Evolutionary conservation across 2,888 invertebrate species (phyloP), one percentile per base, ranked within the genome.

Genomic region (Stenodera caucasica): DNA sequence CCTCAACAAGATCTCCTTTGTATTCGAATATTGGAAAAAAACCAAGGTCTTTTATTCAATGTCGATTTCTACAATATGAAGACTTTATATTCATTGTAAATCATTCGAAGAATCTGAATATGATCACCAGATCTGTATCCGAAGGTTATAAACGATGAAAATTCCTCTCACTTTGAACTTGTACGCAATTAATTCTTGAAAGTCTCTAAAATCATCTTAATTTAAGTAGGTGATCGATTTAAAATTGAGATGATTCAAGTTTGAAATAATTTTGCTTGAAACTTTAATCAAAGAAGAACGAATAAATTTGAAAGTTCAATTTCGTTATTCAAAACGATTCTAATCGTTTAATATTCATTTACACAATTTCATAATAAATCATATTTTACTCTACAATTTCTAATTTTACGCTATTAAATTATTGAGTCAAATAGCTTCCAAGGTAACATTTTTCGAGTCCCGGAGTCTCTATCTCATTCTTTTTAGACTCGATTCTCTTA

Each of bases 211-310:
- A n/a, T n/a, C n/a, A n/a, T n/a, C n/a, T n/a, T n/a, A n/a, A n/a
- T n/a, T n/a, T n/a, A n/a, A n/a, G n/a, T n/a, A n/a, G n/a, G n/a
- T n/a, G n/a, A n/a, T n/a, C n/a, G n/a, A n/a, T n/a, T n/a, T n/a
- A n/a, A n/a, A n/a, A n/a, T n/a, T n/a, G n/a, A n/a, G n/a, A n/a
- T 65, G 58, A 60, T 60, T 65, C 61, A 61, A 23, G 11, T 51
- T 49, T 45, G 52, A 50, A 61, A 58, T 52, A 53, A 61, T 62
- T 55, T 23, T 56, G n/a, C n/a, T n/a, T n/a, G n/a, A n/a, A n/a
- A 21, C 15, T 55, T 57, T 32, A 55, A 58, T 58, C 53, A 55
- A 65, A 62, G 55, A 59, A 61, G 61, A 58, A n/a, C 30, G 40
- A 14, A 4, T 35, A 4, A 14, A 14, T 35, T 14, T 35, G 26